Conservation (phyloP, 2,888 invertebrate genomes). For the Heliothis peltigera region DNA sequence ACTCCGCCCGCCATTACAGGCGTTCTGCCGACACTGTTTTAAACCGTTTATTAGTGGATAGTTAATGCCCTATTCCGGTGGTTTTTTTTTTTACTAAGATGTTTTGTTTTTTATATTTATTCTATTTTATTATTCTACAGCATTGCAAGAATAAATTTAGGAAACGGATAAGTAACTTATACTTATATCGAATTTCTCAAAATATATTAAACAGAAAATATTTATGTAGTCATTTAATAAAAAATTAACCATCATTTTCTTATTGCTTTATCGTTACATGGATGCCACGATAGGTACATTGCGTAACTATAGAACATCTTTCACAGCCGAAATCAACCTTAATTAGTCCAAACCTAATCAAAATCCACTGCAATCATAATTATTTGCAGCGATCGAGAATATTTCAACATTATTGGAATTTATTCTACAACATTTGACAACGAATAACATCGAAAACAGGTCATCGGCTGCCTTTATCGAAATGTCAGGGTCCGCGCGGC, state of each 20-base stretch:
- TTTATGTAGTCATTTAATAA: too few species aligned
- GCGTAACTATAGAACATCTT: slow-evolving; percentile 30
- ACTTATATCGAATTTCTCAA: too few species aligned
- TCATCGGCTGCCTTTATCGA: slow-evolving; percentile 75
- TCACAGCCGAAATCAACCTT: slow-evolving; percentile 36
- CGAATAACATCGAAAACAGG: slow-evolving; percentile 74
- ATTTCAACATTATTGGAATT: slow-evolving; percentile 65
- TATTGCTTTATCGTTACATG: not conserved
- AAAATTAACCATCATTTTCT: not conserved
- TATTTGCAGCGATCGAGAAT: slow-evolving; percentile 46
- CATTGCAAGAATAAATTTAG: too few species aligned
- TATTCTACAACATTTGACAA: slow-evolving; percentile 69
- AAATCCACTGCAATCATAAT: slow-evolving; percentile 42
- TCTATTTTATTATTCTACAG: not conserved
- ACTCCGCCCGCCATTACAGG: slow-evolving; percentile 55
- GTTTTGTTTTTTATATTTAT: too few species aligned
- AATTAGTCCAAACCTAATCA: slow-evolving; percentile 54
- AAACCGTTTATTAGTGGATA: slow-evolving; percentile 36
- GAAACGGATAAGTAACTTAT: too few species aligned
- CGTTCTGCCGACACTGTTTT: slow-evolving; percentile 54
- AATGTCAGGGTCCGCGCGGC: slow-evolving; percentile 84
- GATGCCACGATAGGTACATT: slow-evolving; percentile 30
- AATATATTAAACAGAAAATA: too few species aligned
- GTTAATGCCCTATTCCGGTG: slow-evolving; percentile 12
- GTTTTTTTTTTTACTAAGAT: too few species aligned